Evolutionary conservation across 2,888 invertebrate genomes (phyloP), one percentile per base, ranked within the genome.

Genomic region (Nomada ruficornis): DNA sequence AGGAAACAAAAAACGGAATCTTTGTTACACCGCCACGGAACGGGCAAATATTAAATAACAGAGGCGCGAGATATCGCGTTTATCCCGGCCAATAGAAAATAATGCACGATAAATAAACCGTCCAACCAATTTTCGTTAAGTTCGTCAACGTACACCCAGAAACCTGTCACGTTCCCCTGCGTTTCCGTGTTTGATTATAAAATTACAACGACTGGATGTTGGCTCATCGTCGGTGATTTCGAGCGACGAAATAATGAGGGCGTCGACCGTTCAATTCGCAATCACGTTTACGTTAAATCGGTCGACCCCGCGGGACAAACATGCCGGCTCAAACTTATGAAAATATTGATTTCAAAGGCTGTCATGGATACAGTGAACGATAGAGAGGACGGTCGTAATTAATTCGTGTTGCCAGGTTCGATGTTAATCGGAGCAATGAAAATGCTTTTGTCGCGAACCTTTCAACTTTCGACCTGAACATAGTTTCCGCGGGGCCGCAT

Each of bases 141-240:
- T 67, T 71, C 60, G 15, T 77, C 62, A 80, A 50, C 71, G 60
- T 18, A 1, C 23, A 2, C 23, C 15, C 10, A 18, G 5, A 11
- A 5, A 18, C 15, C 20, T 10, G 13, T 9, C 3, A 3, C 7
- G 0, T 15, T 13, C 13, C 18, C 18, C 50, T 23, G 44, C 44
- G 63, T 57, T 77, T 64, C 54, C 78, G 0, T 5, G 59, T 64
- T 81, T 64, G 74, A 79, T 74, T 80, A 79, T 74, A 79, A 74
- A 79, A 79, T 79, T 81, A 74, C 73, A 69, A 29, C 54, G 18
- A 15, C 10, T 20, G 20, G 2, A 0, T 67, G 55, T 72, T 67
- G 63, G 54, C 13, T 29, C 63, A 44, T 67, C 63, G 26, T 74
- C 63, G 60, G 72, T 29, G 68, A 79, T 74, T 74, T 47, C 74